Evolutionary conservation across 2,113 vertebrate genomes (phyloP).

Genomic region (Centrocercus urophasianus): DNA sequence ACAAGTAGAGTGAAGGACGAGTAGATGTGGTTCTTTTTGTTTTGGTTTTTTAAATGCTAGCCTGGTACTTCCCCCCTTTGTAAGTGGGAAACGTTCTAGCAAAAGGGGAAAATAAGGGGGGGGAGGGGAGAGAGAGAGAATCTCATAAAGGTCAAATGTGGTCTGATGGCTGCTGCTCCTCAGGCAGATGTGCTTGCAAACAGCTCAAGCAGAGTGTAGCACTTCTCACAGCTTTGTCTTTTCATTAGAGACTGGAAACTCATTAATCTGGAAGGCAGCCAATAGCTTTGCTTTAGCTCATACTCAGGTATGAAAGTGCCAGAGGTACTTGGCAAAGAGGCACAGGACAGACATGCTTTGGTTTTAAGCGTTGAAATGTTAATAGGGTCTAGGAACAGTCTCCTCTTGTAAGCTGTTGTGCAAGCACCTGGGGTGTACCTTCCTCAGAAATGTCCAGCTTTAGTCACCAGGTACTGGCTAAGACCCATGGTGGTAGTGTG

Average conservation of each 20-base stretch:
- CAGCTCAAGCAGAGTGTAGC: too few species aligned
- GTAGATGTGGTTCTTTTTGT: neutral
- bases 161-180: neutral
- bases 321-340: conserved; percentile 32
- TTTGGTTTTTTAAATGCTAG: neutral
- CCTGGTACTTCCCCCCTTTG: neutral
- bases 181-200: neutral
- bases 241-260: neutral
- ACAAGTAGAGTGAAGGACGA: neutral
- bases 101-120: neutral
- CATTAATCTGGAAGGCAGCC: neutral
- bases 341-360: neutral
- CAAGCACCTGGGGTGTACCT: neutral
- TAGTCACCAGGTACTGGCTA: neutral
- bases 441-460: neutral
- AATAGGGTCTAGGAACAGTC: neutral
- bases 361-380: neutral
- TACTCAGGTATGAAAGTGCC: neutral
- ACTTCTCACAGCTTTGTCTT: neutral
- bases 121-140: neutral
- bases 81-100: neutral
- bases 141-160: neutral
- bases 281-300: neutral
- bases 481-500: neutral
- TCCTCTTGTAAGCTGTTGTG: neutral